Base-by-base conservation (phyloP, 53 echinoderm and acorn worm species). In the Antedon mediterranea region DNA sequence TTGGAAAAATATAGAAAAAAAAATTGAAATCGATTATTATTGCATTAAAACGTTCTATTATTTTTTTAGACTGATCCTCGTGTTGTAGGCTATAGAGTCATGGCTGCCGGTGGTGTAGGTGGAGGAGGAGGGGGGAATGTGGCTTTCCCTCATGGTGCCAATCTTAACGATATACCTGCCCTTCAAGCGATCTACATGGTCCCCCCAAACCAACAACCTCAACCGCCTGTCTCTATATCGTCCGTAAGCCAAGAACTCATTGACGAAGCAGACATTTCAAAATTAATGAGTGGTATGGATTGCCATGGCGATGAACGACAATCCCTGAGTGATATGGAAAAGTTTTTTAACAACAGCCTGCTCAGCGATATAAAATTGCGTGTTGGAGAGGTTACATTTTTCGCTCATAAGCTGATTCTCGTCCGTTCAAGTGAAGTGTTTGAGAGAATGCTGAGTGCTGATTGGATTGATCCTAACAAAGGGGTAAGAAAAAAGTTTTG, bases 401-500 rank as follows among this genome's bases (percentile, higher is more conserved):
- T 83, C 76, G 97, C 92, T 34, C 97, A 95, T 82, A 95, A 91
- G 73, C 78, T 95, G 76, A 83, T 95, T 20, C 82, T 95, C 79
- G 97, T 95, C 18, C 87, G 92, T 4, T 92, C 92, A 34, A 92
- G 97, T 42, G 95, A 95, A 81, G 97, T 95, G 72, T 95, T 92
- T 89, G 97, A 95, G 81, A 85, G 97, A 72, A 95, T 95, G 91
- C 92, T 95, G 80, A 95, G 97, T 78, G 84, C 91, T 20, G 89
- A 95, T 7, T 95, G 97, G 97, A 92, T 89, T 18, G 92, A 92
- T 78, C 89, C 78, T 7, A 87, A 77, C 32, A 89, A 89, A 74
- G 74, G 81, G 74, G 97, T 95, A 77, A 88, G 90, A 78, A 30
- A 28, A n/a, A n/a, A n/a, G n/a, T n/a, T n/a, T n/a, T n/a, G n/a